Evolutionary conservation across 2,888 invertebrate species (phyloP), one percentile per base, ranked within the genome.

Genomic region (Hydrotaea cyrtoneurina): DNA sequence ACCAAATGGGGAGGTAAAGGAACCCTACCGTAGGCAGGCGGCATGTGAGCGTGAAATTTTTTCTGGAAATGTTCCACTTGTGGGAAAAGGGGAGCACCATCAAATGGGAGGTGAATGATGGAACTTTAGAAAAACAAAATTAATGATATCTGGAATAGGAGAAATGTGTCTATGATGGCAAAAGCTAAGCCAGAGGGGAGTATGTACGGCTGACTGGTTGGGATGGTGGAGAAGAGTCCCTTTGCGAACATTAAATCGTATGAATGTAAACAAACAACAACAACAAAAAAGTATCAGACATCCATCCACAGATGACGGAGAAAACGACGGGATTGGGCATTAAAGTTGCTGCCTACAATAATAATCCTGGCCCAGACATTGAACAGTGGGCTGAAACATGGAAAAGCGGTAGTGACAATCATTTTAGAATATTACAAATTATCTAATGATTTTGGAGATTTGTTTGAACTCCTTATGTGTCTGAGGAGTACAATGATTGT

Each of bases 131-230:
- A 76, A 46, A 31, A n/a, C 55, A 75, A 75, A 72, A 74, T 74
- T 80, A 78, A 78, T 81, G 66, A 19, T 81, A 75, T 81, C 72
- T 80, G 69, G 57, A 66, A 81, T 66, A 78, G 72, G 43, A 72
- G 74, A 78, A 43, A 69, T 64, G 46, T 69, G 50, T 84, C 75
- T 84, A 75, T 75, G 57, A 75, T 57, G 36, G 21, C 39, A 39
- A n/a, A 43, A 0, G n/a, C n/a, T 66, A 19, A 19, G 66, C 11
- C 11, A 19, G 11, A 39, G 39, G 21, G 39, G 26, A 26, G 23
- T 15, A 23, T 10, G 43, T 19, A 19, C n/a, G n/a, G 66, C 11
- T 0, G 39, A 2, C 13, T 13, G 15, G 31, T 21, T 21, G 15
- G 43, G 23, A 57, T 17, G 1, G 59, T 2, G 19, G 59, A 15